These are phyloP conservation scores for Seriola dumerili DNA, from an alignment of 2,113 vertebrate genomes.

Conservation along the genomic window DNA sequence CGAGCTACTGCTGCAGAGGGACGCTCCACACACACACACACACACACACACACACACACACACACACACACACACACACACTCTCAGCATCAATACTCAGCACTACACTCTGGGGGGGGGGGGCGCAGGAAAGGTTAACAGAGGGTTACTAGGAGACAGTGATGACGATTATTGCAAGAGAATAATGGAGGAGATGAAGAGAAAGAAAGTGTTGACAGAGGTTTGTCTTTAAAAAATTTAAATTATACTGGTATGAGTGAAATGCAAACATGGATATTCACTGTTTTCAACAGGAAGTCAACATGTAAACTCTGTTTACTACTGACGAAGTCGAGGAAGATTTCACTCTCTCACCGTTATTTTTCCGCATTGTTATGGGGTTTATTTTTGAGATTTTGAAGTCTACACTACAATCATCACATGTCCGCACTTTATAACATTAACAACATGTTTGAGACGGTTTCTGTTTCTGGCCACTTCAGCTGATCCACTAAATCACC, in stretches of 20 bases:
- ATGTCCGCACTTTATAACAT: neutral
- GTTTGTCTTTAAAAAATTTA: neutral
- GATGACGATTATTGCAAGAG: neutral
- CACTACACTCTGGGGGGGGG: conserved; percentile 3
- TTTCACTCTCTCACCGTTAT: no score
- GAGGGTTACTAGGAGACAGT: conserved; percentile 17
- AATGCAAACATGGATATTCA: neutral
- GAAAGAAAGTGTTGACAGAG: neutral
- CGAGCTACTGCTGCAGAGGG: conserved; percentile 40
- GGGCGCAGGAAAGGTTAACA: neutral
- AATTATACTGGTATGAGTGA: neutral
- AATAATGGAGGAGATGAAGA: neutral
- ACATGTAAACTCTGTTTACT: neutral
- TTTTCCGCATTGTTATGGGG: no score
- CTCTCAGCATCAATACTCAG: conserved; percentile 59
- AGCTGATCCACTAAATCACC: neutral
- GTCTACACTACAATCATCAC: no score
- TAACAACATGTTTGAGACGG: neutral
- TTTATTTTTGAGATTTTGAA: no score
- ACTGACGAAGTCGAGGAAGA: no score
- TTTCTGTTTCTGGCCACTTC: neutral
- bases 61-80: conserved; percentile 14
- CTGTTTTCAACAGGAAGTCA: no score
- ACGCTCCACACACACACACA: conserved; percentile 26
- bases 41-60: neutral